phyloP scores from a whole-genome alignment of 2,113 vertebrate genomes.

The Fregata magnificens region DNA sequence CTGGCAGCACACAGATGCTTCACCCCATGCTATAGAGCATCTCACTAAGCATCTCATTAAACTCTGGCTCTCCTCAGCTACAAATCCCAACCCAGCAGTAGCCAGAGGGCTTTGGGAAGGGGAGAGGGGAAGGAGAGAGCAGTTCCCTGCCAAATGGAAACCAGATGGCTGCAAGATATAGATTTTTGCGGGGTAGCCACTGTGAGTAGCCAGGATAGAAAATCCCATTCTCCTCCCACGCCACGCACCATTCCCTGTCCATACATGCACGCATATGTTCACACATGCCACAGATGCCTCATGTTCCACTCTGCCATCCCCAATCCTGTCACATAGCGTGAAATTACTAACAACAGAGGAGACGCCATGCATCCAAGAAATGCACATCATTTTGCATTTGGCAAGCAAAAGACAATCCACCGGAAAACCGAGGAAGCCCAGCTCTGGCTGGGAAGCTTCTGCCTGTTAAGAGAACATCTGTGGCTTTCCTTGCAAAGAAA shows the following conservation, averaged over 20 bases:
- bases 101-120: not conserved
- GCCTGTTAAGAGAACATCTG: not conserved
- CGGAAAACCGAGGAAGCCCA: not conserved
- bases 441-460: not conserved
- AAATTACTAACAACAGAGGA: not conserved
- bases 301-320: not conserved
- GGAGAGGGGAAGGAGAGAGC: not conserved
- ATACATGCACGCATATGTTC: not conserved
- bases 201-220: not conserved
- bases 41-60: not conserved
- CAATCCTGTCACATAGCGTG: fast-evolving
- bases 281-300: not conserved
- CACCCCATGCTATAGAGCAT: not conserved
- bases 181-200: not conserved
- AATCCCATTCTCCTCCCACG: not conserved
- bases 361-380: not conserved
- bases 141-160: not conserved
- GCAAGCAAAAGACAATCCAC: not conserved
- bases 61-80: not conserved
- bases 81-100: not conserved
- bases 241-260: not conserved
- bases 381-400: not conserved
- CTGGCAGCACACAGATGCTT: not conserved
- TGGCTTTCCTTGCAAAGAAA: not conserved
- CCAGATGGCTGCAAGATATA: not conserved